Percentiles rank a stretch among this genome's conserved stretches.
Evolutionary conservation across 2,797 vertebrate genomes (phyloP).

Genomic region (Carcharodon carcharias): DNA sequence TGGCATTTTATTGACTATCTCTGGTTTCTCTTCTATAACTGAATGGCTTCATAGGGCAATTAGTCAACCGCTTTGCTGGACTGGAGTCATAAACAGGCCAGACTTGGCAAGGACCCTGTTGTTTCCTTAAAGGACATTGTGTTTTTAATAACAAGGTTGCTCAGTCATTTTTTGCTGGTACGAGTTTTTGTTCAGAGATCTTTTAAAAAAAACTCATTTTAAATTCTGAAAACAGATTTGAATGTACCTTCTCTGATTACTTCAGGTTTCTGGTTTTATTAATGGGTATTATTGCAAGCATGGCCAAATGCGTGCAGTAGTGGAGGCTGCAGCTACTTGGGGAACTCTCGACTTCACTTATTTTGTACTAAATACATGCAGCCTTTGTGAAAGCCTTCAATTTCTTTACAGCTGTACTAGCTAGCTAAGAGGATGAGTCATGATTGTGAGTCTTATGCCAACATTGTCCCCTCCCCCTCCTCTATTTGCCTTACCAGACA

Average conservation of each 20-base stretch:
- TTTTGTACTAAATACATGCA: not conserved
- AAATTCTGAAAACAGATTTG: not conserved
- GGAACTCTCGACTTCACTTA: not conserved
- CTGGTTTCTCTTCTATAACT: not conserved
- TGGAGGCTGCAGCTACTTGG: not conserved
- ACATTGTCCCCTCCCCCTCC: not conserved
- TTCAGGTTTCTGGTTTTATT: not conserved
- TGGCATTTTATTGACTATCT: not conserved
- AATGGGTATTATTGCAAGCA: too few relatives aligned
- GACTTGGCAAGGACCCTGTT: not conserved
- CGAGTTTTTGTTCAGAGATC: not conserved
- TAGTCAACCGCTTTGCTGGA: not conserved
- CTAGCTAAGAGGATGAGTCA: not conserved
- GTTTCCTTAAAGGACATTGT: not conserved
- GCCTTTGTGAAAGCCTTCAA: not conserved
- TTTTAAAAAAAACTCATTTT: not conserved
- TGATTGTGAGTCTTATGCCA: not conserved
- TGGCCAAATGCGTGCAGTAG: not conserved
- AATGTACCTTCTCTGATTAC: not conserved
- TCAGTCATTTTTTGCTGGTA: not conserved
- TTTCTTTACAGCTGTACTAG: too few relatives aligned
- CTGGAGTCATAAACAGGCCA: too few relatives aligned
- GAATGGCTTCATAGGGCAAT: not conserved
- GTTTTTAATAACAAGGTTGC: not conserved
- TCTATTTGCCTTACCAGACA: not conserved